Evolutionary conservation across 2,797 vertebrate species (phyloP), one percentile per base, ranked within the genome.

Genomic region (Lerista edwardsae): DNA sequence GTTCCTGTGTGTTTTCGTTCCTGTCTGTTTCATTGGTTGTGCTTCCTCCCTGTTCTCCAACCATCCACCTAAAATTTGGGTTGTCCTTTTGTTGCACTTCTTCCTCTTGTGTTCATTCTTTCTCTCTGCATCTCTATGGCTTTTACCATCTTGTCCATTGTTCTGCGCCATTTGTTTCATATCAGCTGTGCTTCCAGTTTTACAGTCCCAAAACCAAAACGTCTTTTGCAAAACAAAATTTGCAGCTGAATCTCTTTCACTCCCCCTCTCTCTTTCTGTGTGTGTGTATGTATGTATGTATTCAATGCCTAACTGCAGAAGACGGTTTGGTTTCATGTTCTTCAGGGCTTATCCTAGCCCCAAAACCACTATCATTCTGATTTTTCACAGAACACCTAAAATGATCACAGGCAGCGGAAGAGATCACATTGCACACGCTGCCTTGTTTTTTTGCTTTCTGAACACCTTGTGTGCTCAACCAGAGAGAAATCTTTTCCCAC

Each of bases 1-100:
- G 98, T 99, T 97, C 96, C 95, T 94, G 93, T 95, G 94, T 96
- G 94, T 95, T 94, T 95, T 95, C 93, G 95, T 94, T 94, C 93
- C 93, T 90, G 92, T 95, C 95, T 92, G 94, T 94, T 94, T 94
- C 95, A 93, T 92, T 93, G 94, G 79, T 31, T 93, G 85, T 91
- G 91, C 91, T 75, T 76, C 90, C 85, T 75, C 51, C 51, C 51
- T 55, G 51, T 55, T 90, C 93, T 86, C 77, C 21, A 19, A 4
- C 29, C 44, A 57, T 82, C 86, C 91, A 74, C 77, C 82, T 2
- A 21, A 39, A 62, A 39, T 29, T 78, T 65, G 29, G 4, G 76
- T 64, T 79, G 59, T n/a, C 76, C 34, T 83, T 51, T 44, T 68
- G 75, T 74, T 47, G 65, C 83, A 81, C 14, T 89, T 90, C 90